These are phyloP conservation scores for Petroica traversi DNA, from an alignment of 2,113 vertebrate species.

Conservation along the genomic window DNA sequence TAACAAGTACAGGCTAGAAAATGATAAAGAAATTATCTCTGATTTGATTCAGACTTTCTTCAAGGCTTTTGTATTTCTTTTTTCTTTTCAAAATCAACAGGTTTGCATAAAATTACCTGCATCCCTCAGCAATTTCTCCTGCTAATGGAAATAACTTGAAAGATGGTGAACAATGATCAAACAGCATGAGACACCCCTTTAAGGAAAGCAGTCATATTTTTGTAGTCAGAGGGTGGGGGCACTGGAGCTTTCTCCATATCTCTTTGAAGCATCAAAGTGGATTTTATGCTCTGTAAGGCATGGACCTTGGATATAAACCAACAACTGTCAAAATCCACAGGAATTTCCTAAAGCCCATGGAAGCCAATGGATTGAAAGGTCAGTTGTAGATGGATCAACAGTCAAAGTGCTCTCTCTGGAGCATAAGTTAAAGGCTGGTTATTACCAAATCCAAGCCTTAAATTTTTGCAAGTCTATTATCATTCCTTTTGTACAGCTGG, in stretches of 20 bases:
- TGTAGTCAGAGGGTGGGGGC: background rate
- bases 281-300: background rate
- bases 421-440: background rate
- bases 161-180: background rate
- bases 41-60: background rate
- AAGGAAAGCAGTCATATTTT: background rate
- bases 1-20: background rate
- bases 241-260: background rate
- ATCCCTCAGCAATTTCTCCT: background rate
- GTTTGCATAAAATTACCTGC: background rate
- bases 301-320: background rate
- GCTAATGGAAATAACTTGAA: background rate
- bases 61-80: background rate
- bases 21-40: background rate
- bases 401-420: background rate
- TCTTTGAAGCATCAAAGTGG: background rate
- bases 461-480: background rate
- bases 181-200: background rate
- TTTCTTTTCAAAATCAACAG: background rate
- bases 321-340: background rate
- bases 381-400: background rate
- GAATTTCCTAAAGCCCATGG: background rate
- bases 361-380: background rate
- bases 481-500: background rate
- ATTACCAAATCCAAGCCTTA: background rate